Conservation (phyloP, 1,140 invertebrate genomes). For the Drosophila ercepeae region DNA sequence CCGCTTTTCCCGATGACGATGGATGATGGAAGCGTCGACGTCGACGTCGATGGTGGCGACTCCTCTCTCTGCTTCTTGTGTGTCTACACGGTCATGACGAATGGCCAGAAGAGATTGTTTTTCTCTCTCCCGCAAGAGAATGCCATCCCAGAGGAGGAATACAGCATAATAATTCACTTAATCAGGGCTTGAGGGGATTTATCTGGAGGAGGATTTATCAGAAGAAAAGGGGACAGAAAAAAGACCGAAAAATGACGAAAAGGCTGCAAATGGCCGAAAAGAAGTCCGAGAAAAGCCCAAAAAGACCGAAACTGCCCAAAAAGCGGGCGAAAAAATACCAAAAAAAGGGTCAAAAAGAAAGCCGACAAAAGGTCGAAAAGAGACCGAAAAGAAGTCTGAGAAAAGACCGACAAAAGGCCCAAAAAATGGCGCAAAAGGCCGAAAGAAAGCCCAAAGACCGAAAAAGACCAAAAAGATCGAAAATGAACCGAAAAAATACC, state of each 20-base stretch:
- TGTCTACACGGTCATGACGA: constrained; percentile 77
- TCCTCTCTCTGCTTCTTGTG: constrained; percentile 75
- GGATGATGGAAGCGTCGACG: constrained; percentile 29
- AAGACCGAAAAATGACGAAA: constrained; percentile 26
- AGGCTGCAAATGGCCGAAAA: constrained; percentile 50
- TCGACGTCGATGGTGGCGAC: constrained; percentile 26
- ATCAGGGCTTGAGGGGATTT: constrained; percentile 78
- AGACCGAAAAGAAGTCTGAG: no score
- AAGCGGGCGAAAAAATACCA: no score
- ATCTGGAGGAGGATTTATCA: constrained; percentile 28
- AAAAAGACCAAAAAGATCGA: no score
- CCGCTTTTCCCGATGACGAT: constrained; percentile 8
- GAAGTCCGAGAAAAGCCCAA: no score
- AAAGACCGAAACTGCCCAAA: no score
- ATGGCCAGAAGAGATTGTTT: constrained; percentile 33
- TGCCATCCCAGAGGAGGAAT: neutral
- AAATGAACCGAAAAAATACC: no score
- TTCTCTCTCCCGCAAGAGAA: no score
- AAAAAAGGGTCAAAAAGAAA: no score
- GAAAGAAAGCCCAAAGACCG: no score
- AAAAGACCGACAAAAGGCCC: no score
- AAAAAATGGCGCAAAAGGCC: no score
- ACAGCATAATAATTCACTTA: constrained; percentile 75
- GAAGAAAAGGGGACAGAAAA: neutral
- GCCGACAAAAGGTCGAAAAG: no score